A percentile compares a stretch with the other conserved stretches of the same genome.
phyloP scores from a whole-genome alignment of 2,888 invertebrate genomes.

The Chalcis sispes region DNA sequence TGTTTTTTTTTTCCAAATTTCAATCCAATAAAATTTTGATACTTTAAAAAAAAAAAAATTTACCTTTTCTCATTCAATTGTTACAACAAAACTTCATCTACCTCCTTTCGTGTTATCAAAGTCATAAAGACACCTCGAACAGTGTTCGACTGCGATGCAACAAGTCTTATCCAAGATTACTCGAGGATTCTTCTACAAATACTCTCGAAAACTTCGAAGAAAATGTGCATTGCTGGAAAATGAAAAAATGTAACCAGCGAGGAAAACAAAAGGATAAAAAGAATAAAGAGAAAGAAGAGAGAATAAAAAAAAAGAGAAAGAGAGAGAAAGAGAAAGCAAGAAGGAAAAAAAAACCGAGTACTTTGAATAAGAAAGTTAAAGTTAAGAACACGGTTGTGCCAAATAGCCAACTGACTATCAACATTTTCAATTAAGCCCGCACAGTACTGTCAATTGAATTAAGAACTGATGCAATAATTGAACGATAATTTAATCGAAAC shows the following conservation, averaged over 20 bases:
- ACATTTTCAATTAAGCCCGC: background rate
- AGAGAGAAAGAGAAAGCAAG: background rate
- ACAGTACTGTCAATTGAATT: background rate
- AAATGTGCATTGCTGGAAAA: background rate
- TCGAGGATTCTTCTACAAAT: background rate
- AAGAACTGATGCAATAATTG: slow-evolving; percentile 1
- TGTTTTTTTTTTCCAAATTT: too few species aligned
- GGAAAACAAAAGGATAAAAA: background rate
- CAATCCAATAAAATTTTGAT: background rate
- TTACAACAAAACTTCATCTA: too few species aligned
- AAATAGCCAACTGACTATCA: background rate
- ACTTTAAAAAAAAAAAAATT: too few species aligned
- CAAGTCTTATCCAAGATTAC: background rate
- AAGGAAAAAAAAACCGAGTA: background rate
- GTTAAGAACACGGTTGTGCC: background rate
- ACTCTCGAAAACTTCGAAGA: background rate
- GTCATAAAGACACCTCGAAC: background rate
- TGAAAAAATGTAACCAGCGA: background rate
- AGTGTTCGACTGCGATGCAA: background rate
- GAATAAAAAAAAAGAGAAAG: background rate
- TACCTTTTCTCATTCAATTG: too few species aligned
- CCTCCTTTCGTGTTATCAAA: too few species aligned
- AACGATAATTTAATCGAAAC: slow-evolving; percentile 3
- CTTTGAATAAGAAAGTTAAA: background rate
- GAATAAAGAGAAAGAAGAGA: background rate